Conservation (phyloP, 1,140 invertebrate genomes). For the Megalopta genalis region DNA sequence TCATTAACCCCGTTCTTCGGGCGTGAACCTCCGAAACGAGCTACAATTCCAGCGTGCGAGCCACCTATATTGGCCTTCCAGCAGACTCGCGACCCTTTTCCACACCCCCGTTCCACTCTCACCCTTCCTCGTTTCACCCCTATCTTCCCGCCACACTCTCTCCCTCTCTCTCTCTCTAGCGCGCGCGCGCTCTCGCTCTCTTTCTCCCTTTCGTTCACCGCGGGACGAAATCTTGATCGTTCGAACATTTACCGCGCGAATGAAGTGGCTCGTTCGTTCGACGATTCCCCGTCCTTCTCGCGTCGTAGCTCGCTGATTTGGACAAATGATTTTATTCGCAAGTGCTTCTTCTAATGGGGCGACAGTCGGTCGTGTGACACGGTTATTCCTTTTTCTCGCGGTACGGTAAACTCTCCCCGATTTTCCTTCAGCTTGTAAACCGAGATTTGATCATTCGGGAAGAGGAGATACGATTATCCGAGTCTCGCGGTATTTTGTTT, state of each 20-base stretch:
- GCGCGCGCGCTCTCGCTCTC: no score
- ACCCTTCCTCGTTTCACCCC: not conserved
- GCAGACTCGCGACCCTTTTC: constrained; percentile 21
- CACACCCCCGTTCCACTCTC: constrained; percentile 18
- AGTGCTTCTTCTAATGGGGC: not conserved
- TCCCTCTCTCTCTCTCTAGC: not conserved
- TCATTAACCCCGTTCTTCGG: constrained; percentile 51
- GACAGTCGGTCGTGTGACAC: not conserved
- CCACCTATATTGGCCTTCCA: constrained; percentile 36
- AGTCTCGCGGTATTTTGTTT: no score
- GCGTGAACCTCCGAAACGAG: constrained; percentile 47
- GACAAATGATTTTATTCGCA: constrained; percentile 6
- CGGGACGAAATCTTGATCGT: constrained; percentile 19
- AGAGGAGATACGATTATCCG: no score
- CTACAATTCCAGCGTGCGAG: constrained; percentile 36
- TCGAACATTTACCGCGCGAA: constrained; percentile 6
- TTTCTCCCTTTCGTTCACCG: no score
- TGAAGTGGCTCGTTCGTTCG: constrained; percentile 14
- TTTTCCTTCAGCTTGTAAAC: no score
- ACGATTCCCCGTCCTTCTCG: not conserved
- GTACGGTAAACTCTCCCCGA: no score
- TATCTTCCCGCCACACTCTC: no score
- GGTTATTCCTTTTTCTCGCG: no score
- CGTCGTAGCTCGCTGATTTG: not conserved
- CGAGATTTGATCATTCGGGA: no score